Conservation (phyloP, 2,113 vertebrate genomes). For the Bufo bufo region DNA sequence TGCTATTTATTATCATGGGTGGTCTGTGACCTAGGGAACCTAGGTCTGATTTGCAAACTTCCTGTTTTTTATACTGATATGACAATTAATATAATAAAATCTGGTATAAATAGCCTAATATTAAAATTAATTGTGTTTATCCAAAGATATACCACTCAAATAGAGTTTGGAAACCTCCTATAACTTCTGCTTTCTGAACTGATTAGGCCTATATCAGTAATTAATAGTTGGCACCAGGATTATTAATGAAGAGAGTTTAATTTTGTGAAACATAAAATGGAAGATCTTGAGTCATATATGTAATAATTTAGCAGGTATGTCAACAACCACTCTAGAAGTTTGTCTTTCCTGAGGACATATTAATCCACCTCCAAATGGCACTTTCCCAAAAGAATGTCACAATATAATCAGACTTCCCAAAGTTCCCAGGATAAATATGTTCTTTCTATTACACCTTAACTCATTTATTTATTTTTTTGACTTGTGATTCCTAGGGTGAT, state of each 20-base stretch:
- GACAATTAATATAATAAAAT: neutral
- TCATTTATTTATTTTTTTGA: neutral
- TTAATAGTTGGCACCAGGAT: slow-evolving; percentile 20
- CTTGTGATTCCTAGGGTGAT: too few species aligned
- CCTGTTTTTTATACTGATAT: slow-evolving; percentile 25
- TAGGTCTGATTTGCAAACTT: slow-evolving; percentile 1
- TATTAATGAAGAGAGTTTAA: slow-evolving; percentile 3
- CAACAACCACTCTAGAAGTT: slow-evolving; percentile 10
- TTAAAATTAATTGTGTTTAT: slow-evolving; percentile 34
- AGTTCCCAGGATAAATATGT: neutral
- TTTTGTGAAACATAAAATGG: neutral
- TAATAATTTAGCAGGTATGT: slow-evolving; percentile 15
- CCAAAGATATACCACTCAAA: neutral
- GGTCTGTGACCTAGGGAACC: neutral
- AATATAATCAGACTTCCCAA: neutral
- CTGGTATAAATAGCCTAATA: neutral
- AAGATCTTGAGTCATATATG: slow-evolving; percentile 1
- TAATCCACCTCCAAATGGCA: slow-evolving; percentile 62
- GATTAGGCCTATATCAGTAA: slow-evolving; percentile 25
- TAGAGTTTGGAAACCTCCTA: neutral
- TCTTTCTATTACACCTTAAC: neutral
- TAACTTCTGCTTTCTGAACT: slow-evolving; percentile 44
- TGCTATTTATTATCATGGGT: neutral
- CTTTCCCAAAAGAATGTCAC: slow-evolving; percentile 1
- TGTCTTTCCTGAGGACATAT: neutral